Evolutionary conservation across 2,888 invertebrate species (phyloP).

Genomic region (Cremastobaeus sp.): DNA sequence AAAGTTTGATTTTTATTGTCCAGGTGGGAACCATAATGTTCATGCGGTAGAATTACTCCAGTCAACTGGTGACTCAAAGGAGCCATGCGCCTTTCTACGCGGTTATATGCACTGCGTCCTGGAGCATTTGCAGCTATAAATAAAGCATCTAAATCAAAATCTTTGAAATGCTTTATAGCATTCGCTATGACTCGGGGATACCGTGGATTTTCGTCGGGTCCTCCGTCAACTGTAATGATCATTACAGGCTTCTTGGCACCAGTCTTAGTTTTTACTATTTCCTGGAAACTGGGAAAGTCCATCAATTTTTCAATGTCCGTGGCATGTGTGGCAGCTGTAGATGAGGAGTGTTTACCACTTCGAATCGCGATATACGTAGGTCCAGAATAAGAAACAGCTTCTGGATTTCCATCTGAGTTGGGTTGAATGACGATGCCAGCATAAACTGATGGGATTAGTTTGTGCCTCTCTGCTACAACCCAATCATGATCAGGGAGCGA

Average conservation of each 20-base stretch:
- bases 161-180: slow-evolving; percentile 22
- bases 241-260: slow-evolving; percentile 66
- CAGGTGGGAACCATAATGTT: slow-evolving; percentile 69
- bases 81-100: slow-evolving; percentile 72
- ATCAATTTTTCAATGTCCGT: slow-evolving; percentile 56
- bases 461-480: slow-evolving; percentile 69
- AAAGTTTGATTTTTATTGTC: slow-evolving; percentile 66
- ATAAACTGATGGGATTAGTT: slow-evolving; percentile 72
- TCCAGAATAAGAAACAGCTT: slow-evolving; percentile 73
- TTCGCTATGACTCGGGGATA: slow-evolving; percentile 21
- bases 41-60: slow-evolving; percentile 69
- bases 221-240: slow-evolving; percentile 64
- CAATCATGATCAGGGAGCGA: slow-evolving; percentile 70
- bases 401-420: slow-evolving; percentile 63
- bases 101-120: slow-evolving; percentile 64
- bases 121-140: slow-evolving; percentile 69
- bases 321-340: slow-evolving; percentile 66
- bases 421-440: slow-evolving; percentile 65
- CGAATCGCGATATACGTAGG: slow-evolving; percentile 75
- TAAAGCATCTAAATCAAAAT: slow-evolving; percentile 65
- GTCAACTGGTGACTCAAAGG: slow-evolving; percentile 69
- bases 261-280: slow-evolving; percentile 15
- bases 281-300: not conserved
- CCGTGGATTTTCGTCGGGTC: slow-evolving; percentile 50
- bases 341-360: slow-evolving; percentile 67